Percentiles rank a stretch among this genome's conserved stretches.
These are phyloP conservation scores for Aphelenchoides bicaudatus DNA, from an alignment of 2,888 invertebrate species.

Conservation along the genomic window DNA sequence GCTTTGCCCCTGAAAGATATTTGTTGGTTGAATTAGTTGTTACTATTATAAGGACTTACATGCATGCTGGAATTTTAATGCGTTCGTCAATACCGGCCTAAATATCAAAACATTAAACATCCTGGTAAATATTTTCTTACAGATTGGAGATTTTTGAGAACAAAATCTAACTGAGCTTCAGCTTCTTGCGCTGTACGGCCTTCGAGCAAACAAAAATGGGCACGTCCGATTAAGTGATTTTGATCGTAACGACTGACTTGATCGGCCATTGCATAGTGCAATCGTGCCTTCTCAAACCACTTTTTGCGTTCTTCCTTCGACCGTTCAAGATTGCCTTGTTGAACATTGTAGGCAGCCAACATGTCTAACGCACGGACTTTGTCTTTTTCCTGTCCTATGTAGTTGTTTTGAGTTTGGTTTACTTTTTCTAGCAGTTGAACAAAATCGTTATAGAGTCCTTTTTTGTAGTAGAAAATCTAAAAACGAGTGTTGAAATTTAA, in stretches of 20 bases:
- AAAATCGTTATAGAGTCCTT: conserved; percentile 11
- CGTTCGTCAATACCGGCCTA: conserved; percentile 13
- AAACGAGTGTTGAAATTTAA: conserved; percentile 1
- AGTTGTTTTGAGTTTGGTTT: conserved; percentile 64
- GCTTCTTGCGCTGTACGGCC: conserved; percentile 86
- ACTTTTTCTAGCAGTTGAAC: background rate
- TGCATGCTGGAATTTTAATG: conserved; percentile 84
- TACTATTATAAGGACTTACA: too few relatives aligned
- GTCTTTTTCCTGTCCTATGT: conserved; percentile 80
- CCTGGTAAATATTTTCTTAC: too few relatives aligned
- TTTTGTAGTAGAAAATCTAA: conserved; percentile 8
- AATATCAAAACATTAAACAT: too few relatives aligned
- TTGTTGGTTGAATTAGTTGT: too few relatives aligned
- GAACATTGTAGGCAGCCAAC: conserved; percentile 95
- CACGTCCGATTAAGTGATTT: conserved; percentile 94
- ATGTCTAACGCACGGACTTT: conserved; percentile 96
- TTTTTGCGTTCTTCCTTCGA: conserved; percentile 85
- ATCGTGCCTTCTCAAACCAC: conserved; percentile 88
- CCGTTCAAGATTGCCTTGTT: conserved; percentile 83
- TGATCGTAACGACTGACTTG: conserved; percentile 99
- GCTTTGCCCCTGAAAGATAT: conserved; percentile 97
- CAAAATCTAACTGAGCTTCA: conserved; percentile 98
- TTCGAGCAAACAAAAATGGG: conserved; percentile 94
- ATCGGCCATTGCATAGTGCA: conserved; percentile 95
- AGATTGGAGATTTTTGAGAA: conserved; percentile 78